Percentiles rank a stretch among this genome's conserved stretches.
Conservation (phyloP, 1,140 invertebrate genomes). For the Pemphigus obesinymphae region DNA sequence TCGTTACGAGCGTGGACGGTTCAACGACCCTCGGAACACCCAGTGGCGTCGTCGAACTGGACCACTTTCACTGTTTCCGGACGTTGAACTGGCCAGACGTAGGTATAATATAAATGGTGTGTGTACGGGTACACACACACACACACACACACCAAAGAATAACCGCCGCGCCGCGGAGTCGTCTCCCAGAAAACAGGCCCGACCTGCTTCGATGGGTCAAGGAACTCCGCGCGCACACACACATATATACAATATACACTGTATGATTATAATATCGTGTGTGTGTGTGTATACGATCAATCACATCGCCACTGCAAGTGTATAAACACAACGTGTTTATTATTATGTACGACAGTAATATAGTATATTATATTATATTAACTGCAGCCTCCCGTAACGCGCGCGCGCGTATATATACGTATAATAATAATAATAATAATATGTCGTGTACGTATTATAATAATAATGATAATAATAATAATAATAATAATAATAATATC, state of each 20-base stretch:
- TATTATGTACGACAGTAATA: too few relatives aligned
- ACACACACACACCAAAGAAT: background rate
- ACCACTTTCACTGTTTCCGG: slow-evolving; percentile 41
- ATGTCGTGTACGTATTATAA: too few relatives aligned
- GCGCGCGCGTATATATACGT: too few relatives aligned
- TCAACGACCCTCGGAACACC: slow-evolving; percentile 36
- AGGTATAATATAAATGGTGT: background rate
- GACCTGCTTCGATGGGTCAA: slow-evolving; percentile 32
- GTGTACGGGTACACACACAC: background rate
- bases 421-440: too few relatives aligned
- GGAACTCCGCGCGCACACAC: background rate
- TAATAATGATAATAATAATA: too few relatives aligned
- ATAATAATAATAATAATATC: too few relatives aligned
- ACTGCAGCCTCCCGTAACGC: too few relatives aligned
- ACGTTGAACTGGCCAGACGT: slow-evolving; percentile 29
- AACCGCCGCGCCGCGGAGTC: background rate
- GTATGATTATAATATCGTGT: background rate
- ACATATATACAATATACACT: too few relatives aligned
- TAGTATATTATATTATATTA: too few relatives aligned
- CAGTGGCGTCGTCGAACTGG: slow-evolving; percentile 24
- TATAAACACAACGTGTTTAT: too few relatives aligned
- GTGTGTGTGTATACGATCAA: too few relatives aligned
- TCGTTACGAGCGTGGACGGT: background rate
- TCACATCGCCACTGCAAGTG: too few relatives aligned
- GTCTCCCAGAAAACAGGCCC: slow-evolving; percentile 24